Evolutionary conservation across 2,113 vertebrate genomes (phyloP), one percentile per base, ranked within the genome.

Genomic region (Euleptes europaea): DNA sequence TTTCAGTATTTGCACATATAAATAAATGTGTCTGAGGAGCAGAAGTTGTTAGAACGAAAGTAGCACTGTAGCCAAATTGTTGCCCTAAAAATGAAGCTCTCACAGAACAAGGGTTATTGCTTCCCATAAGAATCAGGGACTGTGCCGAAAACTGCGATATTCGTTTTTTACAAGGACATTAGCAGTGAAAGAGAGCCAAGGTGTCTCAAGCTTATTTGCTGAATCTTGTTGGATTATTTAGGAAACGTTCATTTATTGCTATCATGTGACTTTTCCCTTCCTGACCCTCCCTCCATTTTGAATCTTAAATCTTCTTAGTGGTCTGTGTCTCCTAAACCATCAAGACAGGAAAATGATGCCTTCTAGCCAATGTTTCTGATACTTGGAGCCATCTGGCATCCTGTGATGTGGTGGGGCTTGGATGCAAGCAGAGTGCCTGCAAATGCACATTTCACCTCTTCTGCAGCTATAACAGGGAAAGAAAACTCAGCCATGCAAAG

Each of bases 221-320:
- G 86, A 63, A 78, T 80, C 60, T 70, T 42, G 78, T 57, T 84
- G 47, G 40, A 72, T 72, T 86, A 47, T 84, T 82, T 87, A 70
- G 42, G 51, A 82, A 80, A 63, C 12, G 5, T 73, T 84, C 70
- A 44, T 54, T 75, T 88, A 83, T 71, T 74, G 84, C 80, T 86
- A 77, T 70, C 51, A 26, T 12, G 40, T 2, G 2, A 72, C 44
- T 75, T 12, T 82, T 28, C 84, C 86, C 78, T 17, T 31, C 67
- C 78, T 54, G 65, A 47, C 57, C 42, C 74, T 69, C 33, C 69
- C 40, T 76, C 31, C 72, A 70, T 15, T 28, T 57, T 33, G 9
- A 87, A 78, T 40, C 79, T 51, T n/a, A 10, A 84, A 83, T 51
- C 78, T 38, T 57, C 63, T 72, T 78, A 73, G 75, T 74, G 26